Evolutionary conservation across 1,140 invertebrate genomes (phyloP).

Genomic region (Nilaparvata lugens): DNA sequence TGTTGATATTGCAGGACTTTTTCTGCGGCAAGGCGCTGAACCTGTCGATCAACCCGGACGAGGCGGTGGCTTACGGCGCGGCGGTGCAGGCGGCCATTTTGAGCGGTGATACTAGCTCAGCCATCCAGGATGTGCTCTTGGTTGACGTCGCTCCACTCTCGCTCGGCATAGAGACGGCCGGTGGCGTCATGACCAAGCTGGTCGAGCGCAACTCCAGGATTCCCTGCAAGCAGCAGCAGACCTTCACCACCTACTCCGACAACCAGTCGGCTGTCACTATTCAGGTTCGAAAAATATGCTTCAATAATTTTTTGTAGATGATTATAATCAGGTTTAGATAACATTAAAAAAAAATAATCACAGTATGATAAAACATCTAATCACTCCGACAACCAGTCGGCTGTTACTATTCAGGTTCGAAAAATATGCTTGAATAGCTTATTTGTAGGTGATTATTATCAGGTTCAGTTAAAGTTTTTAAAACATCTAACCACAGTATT

Average conservation of each 20-base stretch:
- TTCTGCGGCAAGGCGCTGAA: constrained; percentile 54
- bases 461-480: too few relatives aligned
- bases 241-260: constrained; percentile 54
- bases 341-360: too few relatives aligned
- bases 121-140: constrained; percentile 43
- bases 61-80: constrained; percentile 61
- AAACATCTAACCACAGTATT: too few relatives aligned
- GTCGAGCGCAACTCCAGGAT: constrained; percentile 51
- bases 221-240: constrained; percentile 52
- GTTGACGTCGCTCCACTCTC: constrained; percentile 44
- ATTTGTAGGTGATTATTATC: too few relatives aligned
- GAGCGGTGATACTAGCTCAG: constrained; percentile 46
- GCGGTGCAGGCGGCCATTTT: constrained; percentile 70
- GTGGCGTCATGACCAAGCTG: constrained; percentile 49
- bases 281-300: constrained; percentile 41
- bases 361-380: too few relatives aligned
- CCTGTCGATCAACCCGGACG: constrained; percentile 70
- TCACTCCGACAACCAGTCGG: constrained; percentile 58
- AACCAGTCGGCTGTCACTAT: constrained; percentile 60
- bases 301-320: not conserved
- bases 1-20: constrained; percentile 42
- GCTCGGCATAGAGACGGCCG: constrained; percentile 34
- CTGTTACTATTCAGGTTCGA: constrained; percentile 56
- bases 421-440: not conserved
- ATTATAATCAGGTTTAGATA: too few relatives aligned